phyloP scores from a whole-genome alignment of 2,888 invertebrate species.

The Fragum fragum region DNA sequence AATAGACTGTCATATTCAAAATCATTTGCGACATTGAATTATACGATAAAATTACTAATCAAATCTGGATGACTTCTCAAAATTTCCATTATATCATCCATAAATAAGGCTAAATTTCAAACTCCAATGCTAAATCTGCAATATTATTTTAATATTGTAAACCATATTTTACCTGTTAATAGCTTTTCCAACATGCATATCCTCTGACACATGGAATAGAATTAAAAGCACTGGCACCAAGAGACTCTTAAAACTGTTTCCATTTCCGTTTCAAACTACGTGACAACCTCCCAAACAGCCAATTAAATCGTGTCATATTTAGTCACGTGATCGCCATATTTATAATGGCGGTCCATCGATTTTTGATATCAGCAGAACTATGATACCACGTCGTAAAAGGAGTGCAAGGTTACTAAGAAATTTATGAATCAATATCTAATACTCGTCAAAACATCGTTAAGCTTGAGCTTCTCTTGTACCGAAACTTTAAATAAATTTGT shows the following conservation, averaged over 20 bases:
- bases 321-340: not conserved
- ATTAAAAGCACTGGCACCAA: not conserved
- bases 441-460: not conserved
- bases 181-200: not conserved
- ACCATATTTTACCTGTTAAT: not conserved
- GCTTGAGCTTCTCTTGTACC: too few relatives aligned
- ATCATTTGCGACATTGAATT: too few relatives aligned
- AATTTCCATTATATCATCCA: too few relatives aligned
- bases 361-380: not conserved
- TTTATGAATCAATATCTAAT: not conserved
- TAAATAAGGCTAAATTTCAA: too few relatives aligned
- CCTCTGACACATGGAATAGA: not conserved
- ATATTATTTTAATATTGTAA: not conserved
- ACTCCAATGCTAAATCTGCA: too few relatives aligned
- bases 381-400: not conserved
- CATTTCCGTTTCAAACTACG: conserved; percentile 14
- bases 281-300: conserved; percentile 4
- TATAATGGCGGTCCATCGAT: not conserved
- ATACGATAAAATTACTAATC: too few relatives aligned
- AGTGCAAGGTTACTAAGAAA: conserved; percentile 1
- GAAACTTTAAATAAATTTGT: too few relatives aligned
- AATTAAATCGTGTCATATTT: conserved; percentile 14
- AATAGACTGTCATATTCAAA: too few relatives aligned
- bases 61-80: too few relatives aligned
- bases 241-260: not conserved